Base-by-base conservation (phyloP, 2,888 invertebrate genomes). In the Eristalis arbustorum region DNA sequence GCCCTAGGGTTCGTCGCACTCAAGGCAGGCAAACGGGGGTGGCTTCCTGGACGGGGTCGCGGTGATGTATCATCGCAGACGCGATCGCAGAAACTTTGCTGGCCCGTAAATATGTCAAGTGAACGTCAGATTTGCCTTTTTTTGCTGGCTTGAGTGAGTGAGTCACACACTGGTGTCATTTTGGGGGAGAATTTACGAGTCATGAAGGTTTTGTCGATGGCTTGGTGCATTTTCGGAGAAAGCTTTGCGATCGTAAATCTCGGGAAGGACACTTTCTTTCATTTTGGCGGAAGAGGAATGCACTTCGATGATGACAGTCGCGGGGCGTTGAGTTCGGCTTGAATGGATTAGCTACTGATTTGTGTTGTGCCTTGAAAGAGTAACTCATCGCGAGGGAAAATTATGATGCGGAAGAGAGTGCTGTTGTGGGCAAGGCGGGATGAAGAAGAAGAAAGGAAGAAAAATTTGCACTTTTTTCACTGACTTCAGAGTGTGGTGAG, bases 71-170 rank as follows among this genome's bases (percentile, higher is more conserved):
- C 28, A 28, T 40, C 40, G 22, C 22, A 1, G 6, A 37, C 13
- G 25, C 59, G 40, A 13, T 25, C 40, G 4, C 13, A 1, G 5
- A 56, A 75, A 75, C 3, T n/a, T 49, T 42, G 67, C 56, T 71
- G 71, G 31, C 37, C 22, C 25, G 57, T 77, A 77, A 77, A 77
- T 64, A 37, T 69, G 69, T 77, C 77, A 77, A 40, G 69, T 57
- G 57, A 6, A 42, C 42, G 67, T 67, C 76, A 68, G 68, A 61
- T 76, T 76, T 49, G 49, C 8, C 1, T 18, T 61, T 31, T 8
- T 10, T 8, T 10, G 8, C 1, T 34, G 28, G 18, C 1, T 25
- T 23, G 42, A 31, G 59, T 59, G 75, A 1, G 18, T 23, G 23
- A 42, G 34, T 68, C 67, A n/a, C 49, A 61, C 68, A 68, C 31